A percentile compares a stretch with the other conserved stretches of the same genome.
phyloP scores from a whole-genome alignment of 2,797 vertebrate genomes.

The Streptopelia turtur region DNA sequence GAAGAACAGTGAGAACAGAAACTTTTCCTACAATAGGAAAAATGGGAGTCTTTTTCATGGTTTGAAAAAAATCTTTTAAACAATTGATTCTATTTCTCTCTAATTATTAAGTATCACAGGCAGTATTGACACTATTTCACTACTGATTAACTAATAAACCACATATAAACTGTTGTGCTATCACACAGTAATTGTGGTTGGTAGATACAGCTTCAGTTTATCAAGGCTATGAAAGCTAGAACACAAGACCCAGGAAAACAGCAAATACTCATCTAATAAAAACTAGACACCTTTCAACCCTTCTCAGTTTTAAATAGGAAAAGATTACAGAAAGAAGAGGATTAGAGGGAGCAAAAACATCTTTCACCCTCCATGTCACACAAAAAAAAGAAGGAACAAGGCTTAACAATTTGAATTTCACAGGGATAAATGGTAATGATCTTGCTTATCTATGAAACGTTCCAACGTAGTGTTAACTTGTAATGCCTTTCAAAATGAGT shows the following conservation, averaged over 20 bases:
- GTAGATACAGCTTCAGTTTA: neutral
- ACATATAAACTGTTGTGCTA: neutral
- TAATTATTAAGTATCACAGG: neutral
- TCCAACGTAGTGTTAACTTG: constrained; percentile 14
- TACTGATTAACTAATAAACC: neutral
- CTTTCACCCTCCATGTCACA: neutral
- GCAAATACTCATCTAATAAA: neutral
- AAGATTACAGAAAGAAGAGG: constrained; percentile 6
- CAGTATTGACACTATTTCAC: neutral
- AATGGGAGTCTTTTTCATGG: accelerated
- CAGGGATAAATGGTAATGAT: constrained; percentile 28
- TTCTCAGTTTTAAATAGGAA: neutral
- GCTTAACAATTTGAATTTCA: constrained; percentile 17
- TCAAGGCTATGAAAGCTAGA: neutral
- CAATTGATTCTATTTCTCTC: neutral
- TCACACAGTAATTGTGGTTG: neutral
- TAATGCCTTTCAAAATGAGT: constrained; percentile 29
- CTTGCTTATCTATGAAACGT: constrained; percentile 18
- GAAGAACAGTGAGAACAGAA: neutral
- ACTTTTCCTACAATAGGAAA: neutral
- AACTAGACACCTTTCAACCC: neutral
- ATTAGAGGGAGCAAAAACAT: neutral
- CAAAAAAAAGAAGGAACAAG: neutral
- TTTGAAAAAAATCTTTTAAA: neutral
- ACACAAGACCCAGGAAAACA: neutral